Percentiles rank a stretch among this genome's conserved stretches.
phyloP scores from a whole-genome alignment of 2,797 vertebrate species.

The Sebastes alutus region DNA sequence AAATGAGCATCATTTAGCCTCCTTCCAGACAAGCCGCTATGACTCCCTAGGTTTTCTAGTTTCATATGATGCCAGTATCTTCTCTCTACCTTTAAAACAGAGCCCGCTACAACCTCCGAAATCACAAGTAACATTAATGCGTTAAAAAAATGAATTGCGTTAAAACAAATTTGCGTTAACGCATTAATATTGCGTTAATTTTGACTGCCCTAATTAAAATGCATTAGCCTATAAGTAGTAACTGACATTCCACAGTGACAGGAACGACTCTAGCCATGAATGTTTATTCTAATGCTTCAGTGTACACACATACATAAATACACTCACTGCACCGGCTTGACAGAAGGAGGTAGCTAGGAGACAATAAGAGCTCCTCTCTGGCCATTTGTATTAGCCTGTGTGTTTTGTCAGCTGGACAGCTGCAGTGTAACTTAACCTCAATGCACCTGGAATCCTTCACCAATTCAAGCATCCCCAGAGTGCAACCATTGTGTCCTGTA shows the following conservation, averaged over 20 bases:
- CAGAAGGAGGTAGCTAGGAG: conserved; percentile 17
- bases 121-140: too few species aligned
- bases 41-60: too few species aligned
- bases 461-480: conserved; percentile 45
- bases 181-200: neutral
- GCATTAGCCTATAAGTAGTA: neutral
- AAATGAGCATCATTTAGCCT: too few species aligned
- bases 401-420: conserved; percentile 81
- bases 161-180: too few species aligned
- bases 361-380: conserved; percentile 45
- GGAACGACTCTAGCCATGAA: neutral
- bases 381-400: conserved; percentile 59
- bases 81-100: too few species aligned
- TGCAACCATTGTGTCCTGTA: conserved; percentile 40
- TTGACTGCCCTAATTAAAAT: neutral
- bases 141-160: rapidly evolving
- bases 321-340: conserved; percentile 9
- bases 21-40: too few species aligned
- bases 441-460: conserved; percentile 74
- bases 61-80: too few species aligned
- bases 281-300: neutral
- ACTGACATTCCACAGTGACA: neutral
- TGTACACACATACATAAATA: conserved; percentile 15
- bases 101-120: too few species aligned
- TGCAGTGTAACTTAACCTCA: conserved; percentile 76